Base-by-base conservation (phyloP, 1,140 invertebrate genomes). In the Patella vulgata region DNA sequence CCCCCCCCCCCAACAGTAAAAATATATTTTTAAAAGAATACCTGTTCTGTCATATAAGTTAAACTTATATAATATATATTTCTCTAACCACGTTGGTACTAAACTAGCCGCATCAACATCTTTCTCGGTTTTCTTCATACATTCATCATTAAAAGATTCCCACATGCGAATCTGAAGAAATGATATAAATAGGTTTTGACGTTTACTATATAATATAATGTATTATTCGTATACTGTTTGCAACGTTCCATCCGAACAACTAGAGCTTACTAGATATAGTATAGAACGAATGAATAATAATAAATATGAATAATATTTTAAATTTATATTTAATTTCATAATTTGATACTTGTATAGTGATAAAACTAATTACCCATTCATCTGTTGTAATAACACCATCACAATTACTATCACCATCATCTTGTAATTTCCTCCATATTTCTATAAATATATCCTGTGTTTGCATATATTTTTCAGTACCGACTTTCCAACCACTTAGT, bases 311-410 rank as follows among this genome's bases (percentile, higher is more conserved):
- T n/a, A n/a, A n/a, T n/a, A n/a, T n/a, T n/a, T n/a, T n/a, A n/a
- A n/a, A n/a, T n/a, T n/a, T n/a, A n/a, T n/a, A n/a, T n/a, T n/a
- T n/a, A n/a, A n/a, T n/a, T n/a, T n/a, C n/a, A n/a, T n/a, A n/a
- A n/a, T n/a, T n/a, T n/a, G n/a, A n/a, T n/a, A n/a, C n/a, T n/a
- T n/a, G n/a, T n/a, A n/a, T n/a, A n/a, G n/a, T n/a, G n/a, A n/a
- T n/a, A n/a, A n/a, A n/a, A n/a, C n/a, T n/a, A n/a, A 62, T 63
- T 63, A 84, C 79, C 82, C 82, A 84, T 70, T 84, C 82, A 0
- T 80, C 81, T 19, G 68, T 67, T 4, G 78, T 75, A 21, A 84
- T 79, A 46, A 74, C 75, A 2, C 80, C 81, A 51, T 84, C 82
- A 23, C 71, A 72, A 57, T 84, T 75, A 28, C 63, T 63, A 54